A percentile compares a stretch with the other conserved stretches of the same genome.
phyloP scores from a whole-genome alignment of 2,797 vertebrate genomes.

The Pelochelys cantorii region DNA sequence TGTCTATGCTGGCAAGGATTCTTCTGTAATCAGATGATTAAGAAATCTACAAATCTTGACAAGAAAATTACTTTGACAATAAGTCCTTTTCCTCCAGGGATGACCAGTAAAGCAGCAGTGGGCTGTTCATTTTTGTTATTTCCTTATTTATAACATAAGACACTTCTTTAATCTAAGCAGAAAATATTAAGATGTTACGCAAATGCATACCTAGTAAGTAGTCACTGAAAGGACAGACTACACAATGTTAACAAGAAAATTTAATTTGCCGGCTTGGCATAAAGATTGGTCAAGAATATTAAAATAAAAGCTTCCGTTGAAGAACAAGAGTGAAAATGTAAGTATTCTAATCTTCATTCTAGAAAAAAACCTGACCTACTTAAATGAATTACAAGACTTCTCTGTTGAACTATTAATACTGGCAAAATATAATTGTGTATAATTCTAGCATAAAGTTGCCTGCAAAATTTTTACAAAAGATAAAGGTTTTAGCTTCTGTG shows the following conservation, averaged over 20 bases:
- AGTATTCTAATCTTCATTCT: conserved; percentile 88
- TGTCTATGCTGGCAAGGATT: conserved; percentile 16
- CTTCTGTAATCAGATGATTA: conserved; percentile 84
- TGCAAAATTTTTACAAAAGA: neutral
- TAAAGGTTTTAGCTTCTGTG: neutral
- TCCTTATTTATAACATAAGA: conserved; percentile 78
- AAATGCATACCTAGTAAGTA: conserved; percentile 63
- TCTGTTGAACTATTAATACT: conserved; percentile 18
- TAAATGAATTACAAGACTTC: conserved; percentile 69
- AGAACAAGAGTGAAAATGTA: conserved; percentile 81
- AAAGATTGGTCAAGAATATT: conserved; percentile 81
- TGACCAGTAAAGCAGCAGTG: conserved; percentile 76
- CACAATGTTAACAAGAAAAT: conserved; percentile 85
- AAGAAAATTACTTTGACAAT: conserved; percentile 81
- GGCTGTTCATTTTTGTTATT: conserved; percentile 76
- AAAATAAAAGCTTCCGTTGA: conserved; percentile 82
- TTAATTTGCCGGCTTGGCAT: conserved; percentile 85
- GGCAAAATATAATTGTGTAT: neutral
- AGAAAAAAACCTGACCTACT: conserved; percentile 86
- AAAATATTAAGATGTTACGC: conserved; percentile 81
- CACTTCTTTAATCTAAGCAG: conserved; percentile 85
- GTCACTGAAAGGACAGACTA: conserved; percentile 65
- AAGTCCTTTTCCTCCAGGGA: conserved; percentile 74
- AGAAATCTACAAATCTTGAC: conserved; percentile 76
- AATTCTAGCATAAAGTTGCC: neutral